phyloP scores from a whole-genome alignment of 2,888 invertebrate species.

The Pollenia griseotomentosa region DNA sequence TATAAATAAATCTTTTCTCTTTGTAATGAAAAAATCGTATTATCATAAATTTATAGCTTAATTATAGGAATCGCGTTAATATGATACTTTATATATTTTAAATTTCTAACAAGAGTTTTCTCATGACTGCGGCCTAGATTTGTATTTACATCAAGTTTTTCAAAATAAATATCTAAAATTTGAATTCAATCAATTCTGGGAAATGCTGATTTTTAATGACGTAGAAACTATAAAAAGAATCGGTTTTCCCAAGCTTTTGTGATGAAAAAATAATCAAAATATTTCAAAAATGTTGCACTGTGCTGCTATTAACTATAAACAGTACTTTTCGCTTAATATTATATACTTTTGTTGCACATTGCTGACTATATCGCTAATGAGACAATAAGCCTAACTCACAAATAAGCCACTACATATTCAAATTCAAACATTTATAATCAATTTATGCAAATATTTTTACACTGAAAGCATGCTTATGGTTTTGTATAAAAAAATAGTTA shows the following conservation, averaged over 20 bases:
- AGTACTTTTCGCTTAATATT: too few species aligned
- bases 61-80: conserved; percentile 40
- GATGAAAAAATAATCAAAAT: background rate
- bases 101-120: background rate
- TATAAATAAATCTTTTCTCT: conserved; percentile 24
- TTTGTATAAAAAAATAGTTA: too few species aligned
- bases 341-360: too few species aligned
- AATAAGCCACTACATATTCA: too few species aligned
- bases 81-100: background rate
- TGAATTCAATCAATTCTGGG: background rate
- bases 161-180: background rate
- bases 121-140: background rate
- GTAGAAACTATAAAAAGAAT: background rate
- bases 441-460: too few species aligned
- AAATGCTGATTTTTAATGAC: background rate
- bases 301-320: too few species aligned
- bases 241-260: background rate
- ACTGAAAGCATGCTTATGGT: too few species aligned
- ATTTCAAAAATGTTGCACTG: too few species aligned
- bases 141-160: background rate
- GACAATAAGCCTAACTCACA: too few species aligned
- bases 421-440: too few species aligned
- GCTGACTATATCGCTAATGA: too few species aligned
- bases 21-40: conserved; percentile 22
- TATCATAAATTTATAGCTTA: conserved; percentile 59